Evolutionary conservation across 2,113 vertebrate species (phyloP).

Genomic region (Acrocephalus arundinaceus): DNA sequence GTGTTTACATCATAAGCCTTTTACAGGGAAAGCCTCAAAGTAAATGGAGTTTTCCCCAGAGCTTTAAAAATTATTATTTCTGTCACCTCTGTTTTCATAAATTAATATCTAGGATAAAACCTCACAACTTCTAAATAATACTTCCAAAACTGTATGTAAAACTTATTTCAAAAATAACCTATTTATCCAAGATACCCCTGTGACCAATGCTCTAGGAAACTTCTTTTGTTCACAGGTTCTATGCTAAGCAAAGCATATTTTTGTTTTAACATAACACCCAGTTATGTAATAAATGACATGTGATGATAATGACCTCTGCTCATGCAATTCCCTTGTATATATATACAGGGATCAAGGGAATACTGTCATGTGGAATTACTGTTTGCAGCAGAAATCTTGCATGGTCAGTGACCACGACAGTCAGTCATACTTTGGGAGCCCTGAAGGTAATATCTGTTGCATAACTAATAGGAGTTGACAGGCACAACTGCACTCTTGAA

Average conservation of each 20-base stretch:
- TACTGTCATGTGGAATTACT: conserved; percentile 78
- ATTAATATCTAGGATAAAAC: not conserved
- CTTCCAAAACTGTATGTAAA: not conserved
- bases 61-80: not conserved
- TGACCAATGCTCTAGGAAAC: not conserved
- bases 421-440: conserved; percentile 65
- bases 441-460: conserved; percentile 57
- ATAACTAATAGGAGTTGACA: conserved; percentile 71
- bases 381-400: conserved; percentile 62
- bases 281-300: conserved; percentile 69
- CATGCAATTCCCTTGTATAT: conserved; percentile 55
- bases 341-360: conserved; percentile 55
- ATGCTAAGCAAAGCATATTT: not conserved
- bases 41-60: not conserved
- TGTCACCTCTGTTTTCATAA: not conserved
- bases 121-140: not conserved
- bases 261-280: conserved; percentile 1
- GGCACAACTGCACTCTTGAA: conserved; percentile 62
- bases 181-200: not conserved
- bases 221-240: not conserved
- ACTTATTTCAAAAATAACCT: not conserved
- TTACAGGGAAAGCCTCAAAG: not conserved
- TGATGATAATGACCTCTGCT: conserved; percentile 62
- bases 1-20: not conserved
- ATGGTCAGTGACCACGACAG: conserved; percentile 30